Evolutionary conservation across 2,113 vertebrate genomes (phyloP).

Genomic region (Scatophagus argus): DNA sequence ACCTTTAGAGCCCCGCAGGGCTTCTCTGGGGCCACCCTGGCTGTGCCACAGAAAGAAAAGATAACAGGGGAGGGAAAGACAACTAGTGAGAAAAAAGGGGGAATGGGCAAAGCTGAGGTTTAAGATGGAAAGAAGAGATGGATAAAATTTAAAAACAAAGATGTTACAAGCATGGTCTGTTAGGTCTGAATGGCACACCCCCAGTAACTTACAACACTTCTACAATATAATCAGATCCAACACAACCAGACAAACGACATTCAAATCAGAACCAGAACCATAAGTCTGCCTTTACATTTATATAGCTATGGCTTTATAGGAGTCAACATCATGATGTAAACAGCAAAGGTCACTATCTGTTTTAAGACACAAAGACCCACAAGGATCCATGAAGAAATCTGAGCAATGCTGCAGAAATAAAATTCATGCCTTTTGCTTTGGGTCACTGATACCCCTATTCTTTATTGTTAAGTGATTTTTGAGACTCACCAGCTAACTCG

Average conservation of each 20-base stretch:
- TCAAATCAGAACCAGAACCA: too few relatives aligned
- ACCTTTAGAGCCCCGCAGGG: conserved; percentile 46
- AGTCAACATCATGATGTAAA: background rate
- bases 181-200: background rate
- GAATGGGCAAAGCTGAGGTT: background rate
- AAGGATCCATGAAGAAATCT: background rate
- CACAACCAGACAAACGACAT: background rate
- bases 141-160: background rate
- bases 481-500: too few relatives aligned
- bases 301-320: background rate
- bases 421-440: background rate
- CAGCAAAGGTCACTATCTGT: background rate
- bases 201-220: too few relatives aligned
- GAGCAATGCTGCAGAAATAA: background rate
- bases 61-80: conserved; percentile 39
- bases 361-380: background rate
- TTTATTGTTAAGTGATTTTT: too few relatives aligned
- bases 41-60: conserved; percentile 33
- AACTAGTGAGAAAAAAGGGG: conserved; percentile 67
- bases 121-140: background rate
- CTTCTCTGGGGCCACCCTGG: conserved; percentile 38
- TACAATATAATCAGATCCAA: background rate
- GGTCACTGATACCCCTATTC: too few relatives aligned
- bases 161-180: background rate
- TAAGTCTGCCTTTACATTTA: too few relatives aligned